Evolutionary conservation across 2,888 invertebrate species (phyloP), one percentile per base, ranked within the genome.

Genomic region (Drosophila conformis): DNA sequence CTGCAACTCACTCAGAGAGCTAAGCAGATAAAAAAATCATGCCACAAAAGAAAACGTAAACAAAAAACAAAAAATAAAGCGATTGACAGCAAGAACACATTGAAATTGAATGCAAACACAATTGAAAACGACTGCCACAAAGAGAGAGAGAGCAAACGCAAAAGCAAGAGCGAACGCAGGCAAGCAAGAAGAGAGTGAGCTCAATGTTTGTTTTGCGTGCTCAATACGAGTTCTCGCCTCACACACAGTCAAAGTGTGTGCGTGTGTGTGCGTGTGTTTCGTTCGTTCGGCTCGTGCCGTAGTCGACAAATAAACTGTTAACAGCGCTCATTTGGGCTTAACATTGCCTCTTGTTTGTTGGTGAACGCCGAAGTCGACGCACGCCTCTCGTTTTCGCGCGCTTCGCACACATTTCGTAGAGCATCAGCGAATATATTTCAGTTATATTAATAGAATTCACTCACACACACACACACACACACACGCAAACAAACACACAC

Each of bases 301-400:
- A 38, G 31, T 36, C 54, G 54, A 58, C 48, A 64, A 54, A 10
- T 78, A 56, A 60, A 61, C 33, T 53, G 62, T 76, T 66, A 76
- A 76, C 78, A 78, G 79, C 54, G 69, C 64, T 63, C 36, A 67
- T 29, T 61, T 52, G 29, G 38, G 33, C 53, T 75, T 69, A 76
- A 72, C 65, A 73, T 76, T 66, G 46, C 42, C 40, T 69, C 78
- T 79, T 81, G 81, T 82, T 79, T 79, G 80, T 77, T 77, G 82
- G 80, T 74, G 74, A 77, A 80, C 75, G 77, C 73, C 72, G 77
- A 82, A 73, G 87, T 76, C 83, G 85, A 83, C 83, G 88, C 86
- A 85, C 82, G 83, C 76, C 76, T 66, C 65, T 70, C 86, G 83
- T 74, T 78, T 78, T 82, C 82, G 88, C 83, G 88, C 86, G 86